A percentile compares a stretch with the other conserved stretches of the same genome.
Evolutionary conservation across 92 coral and sea anemone species (phyloP).

Genomic region (Isaurus tuberculatus): DNA sequence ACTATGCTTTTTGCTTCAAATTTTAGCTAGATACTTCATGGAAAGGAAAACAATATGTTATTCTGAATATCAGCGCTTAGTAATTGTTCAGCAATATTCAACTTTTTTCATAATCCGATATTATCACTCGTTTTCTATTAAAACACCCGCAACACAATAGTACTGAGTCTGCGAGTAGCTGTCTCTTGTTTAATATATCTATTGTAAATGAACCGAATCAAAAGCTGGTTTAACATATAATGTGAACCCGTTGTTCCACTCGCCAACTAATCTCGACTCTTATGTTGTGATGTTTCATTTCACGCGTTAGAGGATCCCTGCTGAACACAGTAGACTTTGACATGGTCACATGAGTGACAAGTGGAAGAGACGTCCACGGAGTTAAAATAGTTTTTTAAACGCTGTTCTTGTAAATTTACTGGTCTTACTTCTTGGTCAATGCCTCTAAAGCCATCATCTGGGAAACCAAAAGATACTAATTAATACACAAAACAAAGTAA

Average conservation of each 20-base stretch:
- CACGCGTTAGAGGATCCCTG: conserved; percentile 51
- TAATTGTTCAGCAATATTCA: too few species aligned
- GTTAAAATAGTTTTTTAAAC: conserved; percentile 86
- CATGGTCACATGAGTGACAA: conserved; percentile 88
- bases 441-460: conserved; percentile 76
- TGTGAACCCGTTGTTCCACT: neutral
- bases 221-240: neutral
- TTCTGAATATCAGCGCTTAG: too few species aligned
- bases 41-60: too few species aligned
- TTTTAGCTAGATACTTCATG: too few species aligned
- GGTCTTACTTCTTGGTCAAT: conserved; percentile 65
- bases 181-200: too few species aligned
- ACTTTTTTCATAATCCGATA: too few species aligned
- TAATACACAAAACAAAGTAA: too few species aligned
- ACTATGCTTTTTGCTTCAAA: too few species aligned
- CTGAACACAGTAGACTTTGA: conserved; percentile 80
- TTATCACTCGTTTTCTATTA: too few species aligned
- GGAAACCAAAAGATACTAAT: neutral
- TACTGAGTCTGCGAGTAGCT: too few species aligned
- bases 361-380: conserved; percentile 91
- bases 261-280: neutral
- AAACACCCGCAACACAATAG: too few species aligned
- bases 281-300: neutral
- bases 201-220: neutral
- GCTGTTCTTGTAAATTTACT: conserved; percentile 81